Evolutionary conservation across 92 coral and sea anemone species (phyloP).

Genomic region (Scolanthus callimorphus): DNA sequence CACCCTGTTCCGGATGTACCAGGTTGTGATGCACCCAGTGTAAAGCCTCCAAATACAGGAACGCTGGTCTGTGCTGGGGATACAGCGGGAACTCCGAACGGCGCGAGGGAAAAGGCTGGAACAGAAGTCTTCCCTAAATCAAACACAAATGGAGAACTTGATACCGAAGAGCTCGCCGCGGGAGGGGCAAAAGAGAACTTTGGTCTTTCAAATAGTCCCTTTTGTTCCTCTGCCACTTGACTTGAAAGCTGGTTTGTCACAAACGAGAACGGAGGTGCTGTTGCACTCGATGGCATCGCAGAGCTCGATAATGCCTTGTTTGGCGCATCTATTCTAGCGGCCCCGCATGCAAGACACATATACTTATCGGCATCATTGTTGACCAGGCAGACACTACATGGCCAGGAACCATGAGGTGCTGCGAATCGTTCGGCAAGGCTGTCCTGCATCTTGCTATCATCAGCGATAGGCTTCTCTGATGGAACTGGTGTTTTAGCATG

Average conservation of each 20-base stretch:
- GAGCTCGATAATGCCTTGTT: too few relatives aligned
- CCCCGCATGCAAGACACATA: constrained; percentile 70
- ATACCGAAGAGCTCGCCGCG: neutral
- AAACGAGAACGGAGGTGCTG: too few relatives aligned
- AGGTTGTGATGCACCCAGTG: neutral
- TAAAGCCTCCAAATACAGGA: neutral
- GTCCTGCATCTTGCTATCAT: neutral
- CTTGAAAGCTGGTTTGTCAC: too few relatives aligned
- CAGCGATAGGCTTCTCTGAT: neutral
- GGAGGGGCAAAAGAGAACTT: too few relatives aligned
- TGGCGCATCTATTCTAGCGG: constrained; percentile 26
- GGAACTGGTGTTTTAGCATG: neutral
- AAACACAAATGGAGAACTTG: neutral
- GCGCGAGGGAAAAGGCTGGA: neutral
- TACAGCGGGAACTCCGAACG: constrained; percentile 9
- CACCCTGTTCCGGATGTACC: neutral
- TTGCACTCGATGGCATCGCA: too few relatives aligned
- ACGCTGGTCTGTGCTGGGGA: neutral
- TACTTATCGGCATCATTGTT: constrained; percentile 34
- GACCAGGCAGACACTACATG: constrained; percentile 66
- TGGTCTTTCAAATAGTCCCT: too few relatives aligned
- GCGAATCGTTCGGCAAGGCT: constrained; percentile 43
- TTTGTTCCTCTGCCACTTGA: too few relatives aligned
- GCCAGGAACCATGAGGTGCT: constrained; percentile 79
- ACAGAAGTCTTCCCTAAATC: neutral